A percentile compares a stretch with the other conserved stretches of the same genome.
Evolutionary conservation across 2,113 vertebrate genomes (phyloP).

Genomic region (Carassius gibelio): DNA sequence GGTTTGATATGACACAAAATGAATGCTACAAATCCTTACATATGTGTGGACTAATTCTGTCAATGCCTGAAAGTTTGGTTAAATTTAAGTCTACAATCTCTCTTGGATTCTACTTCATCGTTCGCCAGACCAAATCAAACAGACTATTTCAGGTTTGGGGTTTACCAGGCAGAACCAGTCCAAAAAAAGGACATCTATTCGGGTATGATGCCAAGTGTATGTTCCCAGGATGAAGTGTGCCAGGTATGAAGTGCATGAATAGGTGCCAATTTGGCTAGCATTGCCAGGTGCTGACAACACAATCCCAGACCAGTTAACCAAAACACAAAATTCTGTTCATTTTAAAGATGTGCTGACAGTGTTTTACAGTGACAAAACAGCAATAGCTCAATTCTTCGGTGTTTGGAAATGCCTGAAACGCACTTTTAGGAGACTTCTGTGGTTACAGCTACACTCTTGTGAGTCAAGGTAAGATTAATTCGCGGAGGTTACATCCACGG

Average conservation of each 20-base stretch:
- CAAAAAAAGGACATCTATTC: not conserved
- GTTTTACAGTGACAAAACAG: not conserved
- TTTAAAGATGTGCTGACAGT: not conserved
- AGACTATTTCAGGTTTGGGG: constrained; percentile 5
- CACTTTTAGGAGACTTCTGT: constrained; percentile 10
- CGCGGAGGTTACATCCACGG: not conserved
- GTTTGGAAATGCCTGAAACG: not conserved
- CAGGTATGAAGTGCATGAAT: constrained; percentile 13
- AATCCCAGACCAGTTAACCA: not conserved
- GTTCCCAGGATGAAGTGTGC: constrained; percentile 22
- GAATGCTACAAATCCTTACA: not conserved
- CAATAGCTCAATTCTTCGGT: not conserved
- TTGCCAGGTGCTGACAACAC: not conserved
- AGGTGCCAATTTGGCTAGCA: constrained; percentile 24
- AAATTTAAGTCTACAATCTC: not conserved
- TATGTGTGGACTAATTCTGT: constrained; percentile 6
- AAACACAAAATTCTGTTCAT: constrained; percentile 5
- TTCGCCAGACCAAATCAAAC: constrained; percentile 2
- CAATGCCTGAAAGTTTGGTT: not conserved
- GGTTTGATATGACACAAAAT: not conserved
- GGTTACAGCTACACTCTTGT: constrained; percentile 11
- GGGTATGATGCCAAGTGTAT: not conserved
- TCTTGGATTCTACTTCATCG: not conserved
- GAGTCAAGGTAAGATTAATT: constrained; percentile 39
- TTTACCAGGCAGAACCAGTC: not conserved